phyloP scores from a whole-genome alignment of 2,113 vertebrate species.

The Aplodontia rufa region DNA sequence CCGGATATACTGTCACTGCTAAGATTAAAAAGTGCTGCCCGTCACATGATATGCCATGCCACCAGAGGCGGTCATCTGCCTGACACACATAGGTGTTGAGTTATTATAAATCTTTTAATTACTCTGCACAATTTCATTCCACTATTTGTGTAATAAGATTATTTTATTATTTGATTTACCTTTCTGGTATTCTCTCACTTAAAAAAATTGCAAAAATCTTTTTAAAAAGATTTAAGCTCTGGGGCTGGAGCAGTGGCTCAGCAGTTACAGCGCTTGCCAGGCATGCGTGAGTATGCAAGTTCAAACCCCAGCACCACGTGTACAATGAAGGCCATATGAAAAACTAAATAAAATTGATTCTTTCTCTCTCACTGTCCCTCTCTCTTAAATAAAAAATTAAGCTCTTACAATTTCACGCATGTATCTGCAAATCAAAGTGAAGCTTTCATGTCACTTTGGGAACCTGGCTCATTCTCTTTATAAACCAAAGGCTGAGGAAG shows the following conservation, averaged over 20 bases:
- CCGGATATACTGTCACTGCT: accelerated
- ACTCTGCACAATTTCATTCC: background rate
- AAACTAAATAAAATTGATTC: too few relatives aligned
- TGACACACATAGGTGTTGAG: accelerated
- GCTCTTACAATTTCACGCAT: background rate
- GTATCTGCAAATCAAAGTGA: background rate
- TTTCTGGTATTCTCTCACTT: background rate
- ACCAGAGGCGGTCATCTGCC: accelerated
- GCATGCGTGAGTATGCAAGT: too few relatives aligned
- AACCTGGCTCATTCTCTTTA: background rate
- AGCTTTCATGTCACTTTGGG: background rate
- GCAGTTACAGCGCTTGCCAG: too few relatives aligned
- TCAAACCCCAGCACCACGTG: too few relatives aligned
- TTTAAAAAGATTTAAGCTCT: background rate
- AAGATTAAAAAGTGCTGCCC: too few relatives aligned
- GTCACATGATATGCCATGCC: accelerated
- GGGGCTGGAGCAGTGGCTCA: too few relatives aligned
- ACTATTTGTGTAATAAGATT: background rate
- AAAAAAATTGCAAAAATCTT: background rate
- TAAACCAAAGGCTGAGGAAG: background rate
- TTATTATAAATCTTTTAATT: background rate
- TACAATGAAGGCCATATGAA: too few relatives aligned
- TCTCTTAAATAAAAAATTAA: background rate
- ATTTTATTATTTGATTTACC: background rate
- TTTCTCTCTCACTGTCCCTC: too few relatives aligned